A percentile compares a stretch with the other conserved stretches of the same genome.
These are phyloP conservation scores for Oceanodroma tethys DNA, from an alignment of 2,113 vertebrate genomes.

Conservation along the genomic window DNA sequence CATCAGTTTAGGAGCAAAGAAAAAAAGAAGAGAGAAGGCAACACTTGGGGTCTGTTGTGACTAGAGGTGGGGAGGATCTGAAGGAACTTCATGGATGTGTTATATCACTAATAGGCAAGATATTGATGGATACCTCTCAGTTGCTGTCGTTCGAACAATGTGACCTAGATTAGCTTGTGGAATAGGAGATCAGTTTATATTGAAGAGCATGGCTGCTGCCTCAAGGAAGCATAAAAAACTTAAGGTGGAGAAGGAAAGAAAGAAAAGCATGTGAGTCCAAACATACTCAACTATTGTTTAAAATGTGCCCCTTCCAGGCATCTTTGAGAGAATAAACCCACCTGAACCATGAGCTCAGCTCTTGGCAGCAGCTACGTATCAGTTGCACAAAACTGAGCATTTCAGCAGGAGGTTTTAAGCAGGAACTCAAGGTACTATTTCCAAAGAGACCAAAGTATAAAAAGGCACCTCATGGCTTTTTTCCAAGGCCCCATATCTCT, in stretches of 20 bases:
- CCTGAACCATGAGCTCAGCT: neutral
- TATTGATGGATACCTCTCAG: neutral
- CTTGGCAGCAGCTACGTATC: neutral
- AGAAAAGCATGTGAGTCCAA: neutral
- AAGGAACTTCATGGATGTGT: neutral
- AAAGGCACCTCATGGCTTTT: neutral
- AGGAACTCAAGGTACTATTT: neutral
- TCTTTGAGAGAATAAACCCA: neutral
- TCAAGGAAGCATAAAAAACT: neutral
- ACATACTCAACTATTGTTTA: neutral
- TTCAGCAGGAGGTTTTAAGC: neutral
- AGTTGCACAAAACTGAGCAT: neutral
- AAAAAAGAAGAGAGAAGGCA: neutral
- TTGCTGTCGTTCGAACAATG: neutral
- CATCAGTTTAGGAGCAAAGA: neutral
- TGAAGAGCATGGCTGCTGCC: neutral
- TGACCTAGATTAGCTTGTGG: neutral
- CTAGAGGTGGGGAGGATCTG: neutral
- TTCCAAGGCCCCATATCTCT: fast-evolving
- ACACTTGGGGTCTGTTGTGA: neutral
- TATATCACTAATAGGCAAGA: neutral
- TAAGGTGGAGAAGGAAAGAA: neutral
- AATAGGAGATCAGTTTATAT: neutral
- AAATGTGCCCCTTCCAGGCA: neutral
- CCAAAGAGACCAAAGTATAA: neutral